phyloP scores from a whole-genome alignment of 2,113 vertebrate genomes.

The Brachirus orientalis region DNA sequence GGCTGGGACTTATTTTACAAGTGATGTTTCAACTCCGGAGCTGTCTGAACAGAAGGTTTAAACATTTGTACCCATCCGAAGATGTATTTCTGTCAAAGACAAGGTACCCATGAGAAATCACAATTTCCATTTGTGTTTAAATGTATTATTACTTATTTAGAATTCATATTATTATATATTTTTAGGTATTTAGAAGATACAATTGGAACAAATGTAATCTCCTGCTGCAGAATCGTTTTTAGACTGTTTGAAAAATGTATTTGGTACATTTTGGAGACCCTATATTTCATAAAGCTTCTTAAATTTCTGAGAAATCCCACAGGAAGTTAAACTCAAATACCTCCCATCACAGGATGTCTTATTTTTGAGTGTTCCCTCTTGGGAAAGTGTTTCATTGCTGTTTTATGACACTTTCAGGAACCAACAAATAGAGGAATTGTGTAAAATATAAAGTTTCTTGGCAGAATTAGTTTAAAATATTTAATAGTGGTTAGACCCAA shows the following conservation, averaged over 20 bases:
- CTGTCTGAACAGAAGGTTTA: conserved; percentile 14
- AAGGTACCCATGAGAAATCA: not conserved
- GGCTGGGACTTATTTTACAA: conserved; percentile 42
- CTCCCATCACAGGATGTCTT: not conserved
- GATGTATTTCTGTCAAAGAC: not conserved
- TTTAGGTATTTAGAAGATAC: no score
- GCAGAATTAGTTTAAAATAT: not conserved
- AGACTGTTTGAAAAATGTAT: not conserved
- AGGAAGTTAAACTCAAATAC: not conserved
- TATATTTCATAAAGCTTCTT: not conserved
- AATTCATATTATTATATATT: no score
- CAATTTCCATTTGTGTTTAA: no score
- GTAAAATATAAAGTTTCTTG: not conserved
- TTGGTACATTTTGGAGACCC: not conserved
- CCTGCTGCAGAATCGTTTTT: not conserved
- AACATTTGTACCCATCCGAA: not conserved
- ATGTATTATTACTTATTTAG: no score
- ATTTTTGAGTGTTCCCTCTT: not conserved
- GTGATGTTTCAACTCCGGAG: conserved; percentile 46
- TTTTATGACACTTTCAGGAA: not conserved
- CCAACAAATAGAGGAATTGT: not conserved
- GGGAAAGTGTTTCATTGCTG: not conserved
- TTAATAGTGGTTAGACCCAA: not conserved
- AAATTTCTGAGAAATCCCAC: not conserved
- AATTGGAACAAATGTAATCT: no score